phyloP scores from a whole-genome alignment of 2,797 vertebrate species.

The Scolopax rusticola region DNA sequence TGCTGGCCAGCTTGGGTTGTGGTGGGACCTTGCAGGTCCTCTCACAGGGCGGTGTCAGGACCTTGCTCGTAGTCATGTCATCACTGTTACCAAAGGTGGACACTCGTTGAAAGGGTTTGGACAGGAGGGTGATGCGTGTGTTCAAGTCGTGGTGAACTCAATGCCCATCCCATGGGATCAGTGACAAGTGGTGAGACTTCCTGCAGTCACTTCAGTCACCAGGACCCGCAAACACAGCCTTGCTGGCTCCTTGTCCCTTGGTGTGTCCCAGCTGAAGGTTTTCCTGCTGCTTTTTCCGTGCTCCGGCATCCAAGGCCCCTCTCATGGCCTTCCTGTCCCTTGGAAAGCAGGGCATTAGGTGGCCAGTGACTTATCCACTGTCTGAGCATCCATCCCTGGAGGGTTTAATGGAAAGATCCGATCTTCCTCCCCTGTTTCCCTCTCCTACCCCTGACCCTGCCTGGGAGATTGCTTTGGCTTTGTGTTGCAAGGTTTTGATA shows the following conservation, averaged over 20 bases:
- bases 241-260: background rate
- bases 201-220: background rate
- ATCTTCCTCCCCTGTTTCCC: background rate
- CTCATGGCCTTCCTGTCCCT: background rate
- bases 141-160: background rate
- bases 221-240: background rate
- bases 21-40: rapidly evolving
- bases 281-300: background rate
- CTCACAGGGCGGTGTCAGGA: background rate
- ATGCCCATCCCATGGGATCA: background rate
- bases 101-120: rapidly evolving
- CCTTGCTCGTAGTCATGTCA: background rate
- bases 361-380: background rate
- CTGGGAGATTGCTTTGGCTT: background rate
- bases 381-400: background rate
- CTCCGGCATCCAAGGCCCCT: background rate
- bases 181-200: background rate
- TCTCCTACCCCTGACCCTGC: background rate
- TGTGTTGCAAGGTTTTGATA: background rate
- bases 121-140: background rate
- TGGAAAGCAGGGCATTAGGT: background rate
- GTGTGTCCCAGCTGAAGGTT: background rate
- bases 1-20: background rate
- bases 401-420: background rate
- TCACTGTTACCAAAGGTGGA: background rate